Evolutionary conservation across 2,797 vertebrate genomes (phyloP), one percentile per base, ranked within the genome.

Genomic region (Sebastes miniatus): DNA sequence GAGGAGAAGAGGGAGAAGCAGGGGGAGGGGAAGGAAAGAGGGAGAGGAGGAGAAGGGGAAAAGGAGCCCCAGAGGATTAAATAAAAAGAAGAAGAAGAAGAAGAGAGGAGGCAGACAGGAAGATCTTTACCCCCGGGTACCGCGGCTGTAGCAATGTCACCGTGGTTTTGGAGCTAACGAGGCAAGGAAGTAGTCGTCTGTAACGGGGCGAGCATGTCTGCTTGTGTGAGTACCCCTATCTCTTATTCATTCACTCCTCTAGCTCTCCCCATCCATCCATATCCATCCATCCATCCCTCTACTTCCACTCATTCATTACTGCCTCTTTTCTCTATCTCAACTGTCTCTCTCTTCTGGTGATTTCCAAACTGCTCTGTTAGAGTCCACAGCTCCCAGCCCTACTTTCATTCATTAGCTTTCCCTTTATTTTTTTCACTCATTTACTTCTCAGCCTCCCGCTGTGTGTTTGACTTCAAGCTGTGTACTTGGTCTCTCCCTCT

Each of bases 221-320:
- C 75, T 77, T 80, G 67, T 87, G 94, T 95, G 90, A 94, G 94
- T 95, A 92, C 69, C 71, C 57, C 71, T 39, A 47, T 83, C 70
- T 87, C 39, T 80, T 71, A 64, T 89, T 88, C 59, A 77, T 76
- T 74, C 81, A 69, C 29, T 86, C 50, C 71, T 83, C 39, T 7
- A 27, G 11, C 29, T 73, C 61, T 74, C 7, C 9, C 7, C 62
- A 63, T 80, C 84, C 64, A 63, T 80, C 73, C 34, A 29, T 74
- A 18, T 70, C 8, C 64, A 63, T 77, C 72, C 61, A 27, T 75
- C 66, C 58, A 31, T 65, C 57, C 29, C 58, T 75, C 58, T 14
- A 9, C 81, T 77, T 56, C 29, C 31, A 77, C 63, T 77, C 70
- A 63, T 56, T 54, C 67, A 71, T 75, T 47, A 13, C 58, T 59